Evolutionary conservation across 1,140 invertebrate genomes (phyloP), one percentile per base, ranked within the genome.

Genomic region (Anastrepha obliqua): DNA sequence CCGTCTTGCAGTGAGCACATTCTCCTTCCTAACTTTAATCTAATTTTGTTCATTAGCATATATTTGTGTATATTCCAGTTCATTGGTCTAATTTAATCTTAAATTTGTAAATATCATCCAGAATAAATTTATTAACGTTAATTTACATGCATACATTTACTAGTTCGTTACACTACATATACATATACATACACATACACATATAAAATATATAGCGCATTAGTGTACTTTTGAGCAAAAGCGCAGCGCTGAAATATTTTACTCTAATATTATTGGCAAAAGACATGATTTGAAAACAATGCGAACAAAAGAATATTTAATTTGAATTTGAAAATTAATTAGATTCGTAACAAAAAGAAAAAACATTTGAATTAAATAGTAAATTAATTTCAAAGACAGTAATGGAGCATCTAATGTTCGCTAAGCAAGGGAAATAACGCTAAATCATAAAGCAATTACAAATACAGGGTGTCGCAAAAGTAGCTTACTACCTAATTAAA

Each of bases 1-100:
- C 74, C 74, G 74, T 81, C 74, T 81, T 81, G 51, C 74, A 81
- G 74, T 55, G 47, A 55, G 74, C 74, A 81, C 47, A 81, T 81
- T 29, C 44, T 81, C 47, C 74, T 81, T 58, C 47, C 74, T 29
- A 81, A 51, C n/a, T 81, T 81, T 81, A 51, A 81, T 81, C 55
- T 51, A 11, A 81, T 81, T 55, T 81, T 47, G 3, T 81, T 81
- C 42, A 55, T 81, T 81, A 55, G 74, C 47, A 81, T 81, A 81
- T 9, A 55, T 81, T 81, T 55, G 74, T 81, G 74, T 51, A 81
- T 20, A 81, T 81, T 81, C 47, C 55, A 55, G 51, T 81, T 20
- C n/a, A 81, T 81, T 81, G 74, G 8, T 42, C 5, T 29, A 55
- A 55, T 55, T 81, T 81, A 81, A 81, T 81, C 55, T 58, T 55